These are phyloP conservation scores for Zaprionus camerounensis DNA, from an alignment of 1,140 invertebrate species.

Conservation along the genomic window DNA sequence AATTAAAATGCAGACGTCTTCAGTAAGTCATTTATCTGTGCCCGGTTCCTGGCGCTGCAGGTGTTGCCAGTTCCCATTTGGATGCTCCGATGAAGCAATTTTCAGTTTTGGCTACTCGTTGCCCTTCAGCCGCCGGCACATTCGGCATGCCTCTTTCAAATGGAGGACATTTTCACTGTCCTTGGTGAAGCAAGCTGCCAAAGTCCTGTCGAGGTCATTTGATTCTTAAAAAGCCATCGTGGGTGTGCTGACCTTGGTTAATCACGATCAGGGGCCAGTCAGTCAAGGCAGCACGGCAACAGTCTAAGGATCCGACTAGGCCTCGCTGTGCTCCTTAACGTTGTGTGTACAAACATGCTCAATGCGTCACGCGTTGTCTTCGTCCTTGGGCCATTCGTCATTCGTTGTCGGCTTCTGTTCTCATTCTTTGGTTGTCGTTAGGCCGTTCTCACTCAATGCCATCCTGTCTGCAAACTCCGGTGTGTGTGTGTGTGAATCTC, in stretches of 20 bases:
- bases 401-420: constrained; percentile 64
- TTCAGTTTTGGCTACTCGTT: constrained; percentile 29
- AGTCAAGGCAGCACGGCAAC: constrained; percentile 58
- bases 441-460: constrained; percentile 52
- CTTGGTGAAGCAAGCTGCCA: constrained; percentile 48
- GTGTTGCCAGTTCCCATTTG: constrained; percentile 30
- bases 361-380: constrained; percentile 75
- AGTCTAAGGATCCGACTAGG: background rate
- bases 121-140: constrained; percentile 11
- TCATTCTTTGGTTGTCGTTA: constrained; percentile 57
- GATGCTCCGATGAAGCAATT: constrained; percentile 62
- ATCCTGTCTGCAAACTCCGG: constrained; percentile 47
- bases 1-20: constrained; percentile 45
- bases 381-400: constrained; percentile 57
- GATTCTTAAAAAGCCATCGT: constrained; percentile 41
- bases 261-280: constrained; percentile 41
- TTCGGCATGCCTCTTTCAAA: constrained; percentile 46
- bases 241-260: constrained; percentile 60
- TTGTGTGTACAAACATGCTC: constrained; percentile 74
- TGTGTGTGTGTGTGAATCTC: background rate
- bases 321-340: constrained; percentile 63
- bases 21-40: constrained; percentile 29
- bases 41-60: constrained; percentile 18
- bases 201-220: constrained; percentile 55
- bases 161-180: constrained; percentile 52